Base-by-base conservation (phyloP, 2,888 invertebrate species). In the Operophtera brumata region DNA sequence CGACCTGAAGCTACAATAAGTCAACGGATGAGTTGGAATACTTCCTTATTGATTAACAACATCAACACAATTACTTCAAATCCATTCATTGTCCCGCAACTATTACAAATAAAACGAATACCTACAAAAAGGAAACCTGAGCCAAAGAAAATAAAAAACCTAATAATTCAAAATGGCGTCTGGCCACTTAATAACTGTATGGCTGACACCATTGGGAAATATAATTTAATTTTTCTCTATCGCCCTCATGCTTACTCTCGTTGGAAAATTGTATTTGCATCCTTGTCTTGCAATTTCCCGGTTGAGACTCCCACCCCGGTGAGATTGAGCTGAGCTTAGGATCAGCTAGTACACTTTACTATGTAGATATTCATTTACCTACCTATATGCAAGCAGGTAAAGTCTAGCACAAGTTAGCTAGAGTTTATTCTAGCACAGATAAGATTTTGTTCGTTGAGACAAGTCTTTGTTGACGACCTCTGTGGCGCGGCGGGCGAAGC, bases 151-250 rank as follows among this genome's bases (percentile, higher is more conserved):
- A 86, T 82, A 84, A 86, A 87, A 83, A 87, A 86, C 84, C 39
- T 83, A 86, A 88, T 88, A 89, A 86, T 88, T 88, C 90, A 90
- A 90, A 87, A 90, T 90, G 90, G 90, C 90, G 89, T 84, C 86
- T 85, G 87, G 90, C 86, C 86, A 90, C 90, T 90, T 91, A 91
- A 91, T 91, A 90, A 90, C 90, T 87, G n/a, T n/a, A n/a, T n/a
- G 87, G 84, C 90, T 90, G 90, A 91, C 90, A 91, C 90, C 90
- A 88, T 88, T 86, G 90, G 88, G 90, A 90, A 89, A 90, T 87
- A 90, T 90, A 90, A 90, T 90, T 90, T 90, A 90, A 90, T 90
- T 90, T 90, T 88, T 89, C 87, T 84, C 69, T 76, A 66, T 71
- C 59, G 61, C 78, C 56, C 59, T 80, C 80, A 70, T 70, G 62